phyloP scores from a whole-genome alignment of 2,113 vertebrate genomes.

The Gnathonemus echidnorhynchus region DNA sequence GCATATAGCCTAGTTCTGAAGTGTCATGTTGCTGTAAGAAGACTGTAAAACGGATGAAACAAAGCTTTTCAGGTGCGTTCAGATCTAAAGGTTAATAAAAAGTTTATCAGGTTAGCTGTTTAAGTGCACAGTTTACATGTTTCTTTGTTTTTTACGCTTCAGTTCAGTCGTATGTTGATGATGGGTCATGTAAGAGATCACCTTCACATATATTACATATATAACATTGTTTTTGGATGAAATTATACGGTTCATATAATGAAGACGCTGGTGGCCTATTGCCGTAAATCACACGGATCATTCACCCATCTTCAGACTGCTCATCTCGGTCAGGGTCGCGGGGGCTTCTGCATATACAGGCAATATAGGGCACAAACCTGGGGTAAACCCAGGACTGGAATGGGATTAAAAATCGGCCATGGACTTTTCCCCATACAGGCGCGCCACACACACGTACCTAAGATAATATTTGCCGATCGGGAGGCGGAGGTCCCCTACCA shows the following conservation, averaged over 20 bases:
- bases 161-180: neutral
- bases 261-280: neutral
- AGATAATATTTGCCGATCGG: neutral
- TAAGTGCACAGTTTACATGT: neutral
- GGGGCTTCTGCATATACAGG: neutral
- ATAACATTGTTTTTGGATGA: neutral
- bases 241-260: neutral
- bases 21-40: neutral
- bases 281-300: neutral
- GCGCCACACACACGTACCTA: neutral
- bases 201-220: neutral
- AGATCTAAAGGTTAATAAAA: neutral
- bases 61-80: neutral
- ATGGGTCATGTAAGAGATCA: neutral
- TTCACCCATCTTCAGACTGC: neutral
- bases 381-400: neutral
- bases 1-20: neutral
- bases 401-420: neutral
- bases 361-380: neutral
- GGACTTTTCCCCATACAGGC: neutral
- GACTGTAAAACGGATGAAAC: neutral
- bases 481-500: neutral
- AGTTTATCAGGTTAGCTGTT: neutral
- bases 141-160: neutral
- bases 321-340: neutral